Evolutionary conservation across 2,797 vertebrate species (phyloP).

Genomic region (Psittacula derbiana): DNA sequence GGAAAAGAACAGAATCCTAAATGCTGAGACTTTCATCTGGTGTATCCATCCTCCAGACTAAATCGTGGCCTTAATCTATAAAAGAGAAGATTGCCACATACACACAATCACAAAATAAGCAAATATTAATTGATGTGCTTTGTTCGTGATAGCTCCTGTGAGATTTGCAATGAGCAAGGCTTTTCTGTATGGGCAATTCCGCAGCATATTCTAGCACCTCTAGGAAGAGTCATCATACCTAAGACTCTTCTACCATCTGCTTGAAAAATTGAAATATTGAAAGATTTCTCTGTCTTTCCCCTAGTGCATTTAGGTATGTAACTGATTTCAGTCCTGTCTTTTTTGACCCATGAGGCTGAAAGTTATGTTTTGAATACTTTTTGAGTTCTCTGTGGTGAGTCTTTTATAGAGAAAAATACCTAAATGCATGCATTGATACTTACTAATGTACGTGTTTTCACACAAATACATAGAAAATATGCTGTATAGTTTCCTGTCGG

Average conservation of each 20-base stretch:
- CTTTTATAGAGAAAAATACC: not conserved
- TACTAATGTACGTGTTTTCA: not conserved
- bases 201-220: constrained; percentile 66
- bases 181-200: constrained; percentile 63
- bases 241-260: constrained; percentile 75
- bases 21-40: constrained; percentile 4
- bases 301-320: not conserved
- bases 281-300: not conserved
- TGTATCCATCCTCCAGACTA: constrained; percentile 21
- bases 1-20: constrained; percentile 18
- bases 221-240: constrained; percentile 62
- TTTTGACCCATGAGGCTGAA: constrained; percentile 26
- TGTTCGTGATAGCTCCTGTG: constrained; percentile 68
- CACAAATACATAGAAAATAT: not conserved
- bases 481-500: not conserved
- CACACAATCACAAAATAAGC: constrained; percentile 57
- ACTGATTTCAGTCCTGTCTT: constrained; percentile 7
- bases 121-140: constrained; percentile 73
- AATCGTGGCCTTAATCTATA: constrained; percentile 41
- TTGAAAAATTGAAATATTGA: constrained; percentile 62
- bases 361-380: not conserved
- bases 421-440: not conserved
- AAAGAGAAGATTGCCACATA: constrained; percentile 55
- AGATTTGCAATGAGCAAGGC: constrained; percentile 69
- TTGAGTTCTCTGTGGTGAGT: not conserved